These are phyloP conservation scores for Pica pica DNA, from an alignment of 2,113 vertebrate species.

Conservation along the genomic window DNA sequence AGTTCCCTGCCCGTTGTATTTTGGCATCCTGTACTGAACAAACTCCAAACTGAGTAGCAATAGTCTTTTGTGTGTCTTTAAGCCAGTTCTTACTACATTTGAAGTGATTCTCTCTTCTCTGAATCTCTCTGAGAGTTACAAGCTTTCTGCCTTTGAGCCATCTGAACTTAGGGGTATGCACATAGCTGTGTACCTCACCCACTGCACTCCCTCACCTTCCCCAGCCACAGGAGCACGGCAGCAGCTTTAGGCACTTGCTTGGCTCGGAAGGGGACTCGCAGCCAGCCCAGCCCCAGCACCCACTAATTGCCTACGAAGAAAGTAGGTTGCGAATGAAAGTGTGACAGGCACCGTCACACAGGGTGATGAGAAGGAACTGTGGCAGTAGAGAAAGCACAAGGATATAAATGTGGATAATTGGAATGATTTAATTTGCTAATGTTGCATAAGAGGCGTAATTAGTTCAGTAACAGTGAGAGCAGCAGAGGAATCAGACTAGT, in stretches of 20 bases:
- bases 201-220: rapidly evolving
- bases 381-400: conserved; percentile 30
- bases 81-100: not conserved
- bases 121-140: not conserved
- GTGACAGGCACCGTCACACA: conserved; percentile 1
- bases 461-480: conserved; percentile 65
- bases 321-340: conserved; percentile 11
- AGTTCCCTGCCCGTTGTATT: not conserved
- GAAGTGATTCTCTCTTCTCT: not conserved
- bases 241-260: rapidly evolving
- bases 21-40: not conserved
- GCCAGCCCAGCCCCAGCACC: not conserved
- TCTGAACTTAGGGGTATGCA: rapidly evolving
- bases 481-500: conserved; percentile 57
- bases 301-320: not conserved
- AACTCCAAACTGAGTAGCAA: not conserved
- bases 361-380: conserved; percentile 23
- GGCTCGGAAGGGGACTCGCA: not conserved
- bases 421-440: conserved; percentile 69
- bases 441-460: conserved; percentile 66
- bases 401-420: conserved; percentile 62
- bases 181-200: rapidly evolving
- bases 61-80: not conserved
- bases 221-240: rapidly evolving
- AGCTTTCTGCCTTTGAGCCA: not conserved